Conservation (phyloP, 1,140 invertebrate genomes). For the Rhagoletis pomonella region DNA sequence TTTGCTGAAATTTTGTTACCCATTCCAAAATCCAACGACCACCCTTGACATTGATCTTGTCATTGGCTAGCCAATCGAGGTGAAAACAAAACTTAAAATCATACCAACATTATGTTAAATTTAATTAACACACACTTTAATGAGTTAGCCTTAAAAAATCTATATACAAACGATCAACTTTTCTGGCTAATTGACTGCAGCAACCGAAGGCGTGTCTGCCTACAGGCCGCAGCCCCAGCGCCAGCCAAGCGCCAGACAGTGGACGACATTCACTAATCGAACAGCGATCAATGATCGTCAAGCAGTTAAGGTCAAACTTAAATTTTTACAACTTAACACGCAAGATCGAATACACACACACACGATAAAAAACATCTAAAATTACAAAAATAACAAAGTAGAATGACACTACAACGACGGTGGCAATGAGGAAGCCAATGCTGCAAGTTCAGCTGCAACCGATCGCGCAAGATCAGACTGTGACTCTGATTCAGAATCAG, state of each 20-base stretch:
- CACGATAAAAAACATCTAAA: neutral
- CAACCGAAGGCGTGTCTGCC: constrained; percentile 4
- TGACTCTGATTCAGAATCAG: neutral
- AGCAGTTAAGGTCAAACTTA: constrained; percentile 23
- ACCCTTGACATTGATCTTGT: constrained; percentile 11
- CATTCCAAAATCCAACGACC: neutral
- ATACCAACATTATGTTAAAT: neutral
- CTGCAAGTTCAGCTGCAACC: constrained; percentile 1
- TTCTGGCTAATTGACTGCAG: neutral
- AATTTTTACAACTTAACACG: constrained; percentile 35
- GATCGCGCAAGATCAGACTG: constrained; percentile 5
- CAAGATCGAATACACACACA: neutral
- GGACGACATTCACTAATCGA: constrained; percentile 30
- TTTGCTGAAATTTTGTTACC: neutral
- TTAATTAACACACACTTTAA: constrained; percentile 50
- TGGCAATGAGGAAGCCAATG: neutral
- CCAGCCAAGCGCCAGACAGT: neutral
- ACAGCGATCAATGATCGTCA: constrained; percentile 9
- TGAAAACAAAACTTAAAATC: neutral
- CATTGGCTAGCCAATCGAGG: neutral
- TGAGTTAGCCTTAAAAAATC: neutral
- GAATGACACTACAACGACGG: neutral
- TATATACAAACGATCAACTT: neutral
- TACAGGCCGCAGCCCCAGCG: neutral
- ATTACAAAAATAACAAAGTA: neutral